A percentile compares a stretch with the other conserved stretches of the same genome.
These are phyloP conservation scores for Strigamia crassipes DNA, from an alignment of 2,888 invertebrate genomes.

Conservation along the genomic window DNA sequence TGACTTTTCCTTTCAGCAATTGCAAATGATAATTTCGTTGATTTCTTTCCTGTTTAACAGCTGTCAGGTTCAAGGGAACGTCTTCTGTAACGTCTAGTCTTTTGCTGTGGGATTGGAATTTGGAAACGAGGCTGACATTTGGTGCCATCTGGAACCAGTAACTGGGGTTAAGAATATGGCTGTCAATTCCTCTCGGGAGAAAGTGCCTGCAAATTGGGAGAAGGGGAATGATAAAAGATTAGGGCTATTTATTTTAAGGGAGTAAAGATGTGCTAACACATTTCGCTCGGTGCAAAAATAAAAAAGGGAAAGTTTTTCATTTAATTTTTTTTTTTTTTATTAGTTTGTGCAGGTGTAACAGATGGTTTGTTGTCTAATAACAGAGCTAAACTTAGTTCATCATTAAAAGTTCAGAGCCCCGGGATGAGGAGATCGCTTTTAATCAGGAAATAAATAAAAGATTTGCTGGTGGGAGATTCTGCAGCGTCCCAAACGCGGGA, in stretches of 20 bases:
- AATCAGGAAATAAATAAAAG: too few relatives aligned
- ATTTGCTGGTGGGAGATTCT: too few relatives aligned
- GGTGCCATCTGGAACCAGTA: conserved; percentile 5
- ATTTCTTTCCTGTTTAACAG: conserved; percentile 3
- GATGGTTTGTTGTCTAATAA: neutral
- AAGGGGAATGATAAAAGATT: neutral
- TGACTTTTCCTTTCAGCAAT: neutral
- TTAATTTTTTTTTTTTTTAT: too few relatives aligned
- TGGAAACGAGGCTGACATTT: neutral
- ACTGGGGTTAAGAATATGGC: conserved; percentile 23
- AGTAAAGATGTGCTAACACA: neutral
- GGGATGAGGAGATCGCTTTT: too few relatives aligned
- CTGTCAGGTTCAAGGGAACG: conserved; percentile 37
- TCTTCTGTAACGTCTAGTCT: neutral
- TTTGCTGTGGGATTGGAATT: neutral
- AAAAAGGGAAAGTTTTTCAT: neutral
- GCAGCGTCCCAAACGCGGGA: too few relatives aligned
- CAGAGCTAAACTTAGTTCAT: neutral
- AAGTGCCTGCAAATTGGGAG: neutral
- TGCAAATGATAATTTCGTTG: neutral
- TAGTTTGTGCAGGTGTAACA: neutral
- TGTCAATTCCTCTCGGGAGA: neutral
- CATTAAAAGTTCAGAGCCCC: neutral
- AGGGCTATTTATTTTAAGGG: neutral
- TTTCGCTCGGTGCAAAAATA: neutral